These are phyloP conservation scores for Belonocnema kinseyi DNA, from an alignment of 1,140 invertebrate genomes.

Conservation along the genomic window DNA sequence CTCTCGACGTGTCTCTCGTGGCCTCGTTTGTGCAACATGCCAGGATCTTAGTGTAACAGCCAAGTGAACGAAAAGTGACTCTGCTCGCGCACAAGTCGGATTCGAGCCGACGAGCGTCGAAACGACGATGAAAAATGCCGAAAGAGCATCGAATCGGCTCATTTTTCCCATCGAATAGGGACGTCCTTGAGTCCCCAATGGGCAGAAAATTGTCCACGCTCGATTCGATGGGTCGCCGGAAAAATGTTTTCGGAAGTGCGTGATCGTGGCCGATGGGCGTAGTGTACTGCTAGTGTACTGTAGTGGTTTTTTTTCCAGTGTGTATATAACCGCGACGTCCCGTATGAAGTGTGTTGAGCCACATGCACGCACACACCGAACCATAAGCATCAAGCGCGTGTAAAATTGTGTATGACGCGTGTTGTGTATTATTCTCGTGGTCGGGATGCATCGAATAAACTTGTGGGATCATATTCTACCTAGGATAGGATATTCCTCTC, in stretches of 20 bases:
- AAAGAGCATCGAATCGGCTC: not conserved
- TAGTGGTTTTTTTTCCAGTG: slow-evolving; percentile 28
- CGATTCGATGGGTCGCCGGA: slow-evolving; percentile 14
- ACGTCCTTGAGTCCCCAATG: not conserved
- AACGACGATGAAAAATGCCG: slow-evolving; percentile 29
- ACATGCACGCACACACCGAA: slow-evolving; percentile 18
- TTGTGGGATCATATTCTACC: slow-evolving; percentile 30
- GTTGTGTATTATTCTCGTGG: slow-evolving; percentile 35
- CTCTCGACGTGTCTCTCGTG: not conserved
- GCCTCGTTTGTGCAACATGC: slow-evolving; percentile 21
- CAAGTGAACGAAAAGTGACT: slow-evolving; percentile 32
- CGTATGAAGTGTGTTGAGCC: slow-evolving; percentile 32
- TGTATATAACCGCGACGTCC: slow-evolving; percentile 44
- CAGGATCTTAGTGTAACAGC: slow-evolving; percentile 16
- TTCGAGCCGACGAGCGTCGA: slow-evolving; percentile 37
- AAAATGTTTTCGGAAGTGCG: slow-evolving; percentile 49
- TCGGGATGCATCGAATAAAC: slow-evolving; percentile 36
- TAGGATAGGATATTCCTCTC: slow-evolving; percentile 34
- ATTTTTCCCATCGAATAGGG: not conserved
- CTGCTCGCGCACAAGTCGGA: slow-evolving; percentile 34
- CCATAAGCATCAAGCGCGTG: slow-evolving; percentile 18
- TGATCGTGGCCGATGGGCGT: slow-evolving; percentile 48
- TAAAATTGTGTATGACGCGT: slow-evolving; percentile 32
- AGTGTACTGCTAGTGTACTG: slow-evolving; percentile 41
- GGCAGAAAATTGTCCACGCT: not conserved